Evolutionary conservation across 2,888 invertebrate genomes (phyloP).

Genomic region (Byasa hedistus): DNA sequence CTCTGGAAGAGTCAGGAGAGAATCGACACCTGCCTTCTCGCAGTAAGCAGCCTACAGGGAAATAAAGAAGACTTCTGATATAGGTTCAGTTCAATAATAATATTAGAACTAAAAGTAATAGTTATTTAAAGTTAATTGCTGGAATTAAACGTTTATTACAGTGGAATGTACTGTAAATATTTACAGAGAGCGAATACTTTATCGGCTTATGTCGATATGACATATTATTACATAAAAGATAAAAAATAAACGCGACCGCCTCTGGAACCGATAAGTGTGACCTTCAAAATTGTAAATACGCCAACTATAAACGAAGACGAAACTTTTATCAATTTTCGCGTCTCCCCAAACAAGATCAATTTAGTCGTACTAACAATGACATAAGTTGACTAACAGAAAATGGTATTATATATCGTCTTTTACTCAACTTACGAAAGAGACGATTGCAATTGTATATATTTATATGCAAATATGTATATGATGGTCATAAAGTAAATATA

Average conservation of each 20-base stretch:
- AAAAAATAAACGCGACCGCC: slow-evolving; percentile 4
- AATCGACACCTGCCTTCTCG: slow-evolving; percentile 82
- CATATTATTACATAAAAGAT: slow-evolving; percentile 21
- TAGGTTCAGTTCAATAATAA: background rate
- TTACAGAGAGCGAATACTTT: background rate
- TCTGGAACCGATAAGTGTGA: slow-evolving; percentile 15
- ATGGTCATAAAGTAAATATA: no score
- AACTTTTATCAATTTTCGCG: background rate
- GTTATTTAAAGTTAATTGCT: background rate
- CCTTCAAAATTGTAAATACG: slow-evolving; percentile 13
- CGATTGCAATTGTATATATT: no score
- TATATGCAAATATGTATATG: no score
- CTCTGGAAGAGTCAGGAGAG: slow-evolving; percentile 87
- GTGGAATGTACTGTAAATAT: background rate
- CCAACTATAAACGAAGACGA: background rate
- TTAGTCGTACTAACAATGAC: no score
- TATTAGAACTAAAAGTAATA: background rate
- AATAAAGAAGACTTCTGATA: slow-evolving; percentile 14
- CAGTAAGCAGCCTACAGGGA: slow-evolving; percentile 83
- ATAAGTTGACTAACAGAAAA: no score
- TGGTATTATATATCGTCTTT: no score
- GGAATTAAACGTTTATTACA: background rate
- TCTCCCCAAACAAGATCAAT: background rate
- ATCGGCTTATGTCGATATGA: slow-evolving; percentile 8
- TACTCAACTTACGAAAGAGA: no score